Percentiles rank a stretch among this genome's conserved stretches.
phyloP scores from a whole-genome alignment of 1,140 invertebrate species.

The Dufourea novaeangliae region DNA sequence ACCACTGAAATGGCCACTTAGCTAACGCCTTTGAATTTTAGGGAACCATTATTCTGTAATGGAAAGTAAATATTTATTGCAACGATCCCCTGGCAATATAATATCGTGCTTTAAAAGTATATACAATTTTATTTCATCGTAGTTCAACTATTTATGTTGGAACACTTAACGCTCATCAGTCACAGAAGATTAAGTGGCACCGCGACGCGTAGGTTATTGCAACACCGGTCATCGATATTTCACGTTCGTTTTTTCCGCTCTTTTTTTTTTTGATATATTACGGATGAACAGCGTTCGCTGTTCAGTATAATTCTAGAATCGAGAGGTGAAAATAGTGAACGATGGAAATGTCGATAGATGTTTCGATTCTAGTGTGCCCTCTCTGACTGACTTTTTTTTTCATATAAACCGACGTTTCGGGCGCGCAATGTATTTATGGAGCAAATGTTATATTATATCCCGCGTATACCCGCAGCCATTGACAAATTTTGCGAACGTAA shows the following conservation, averaged over 20 bases:
- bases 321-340: not conserved
- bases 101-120: too few relatives aligned
- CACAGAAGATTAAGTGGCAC: not conserved
- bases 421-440: not conserved
- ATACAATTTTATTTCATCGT: too few relatives aligned
- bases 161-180: not conserved
- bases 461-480: not conserved
- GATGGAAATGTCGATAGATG: not conserved
- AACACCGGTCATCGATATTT: slow-evolving; percentile 8
- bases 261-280: slow-evolving; percentile 6
- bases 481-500: not conserved
- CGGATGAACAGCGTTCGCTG: not conserved
- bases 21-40: too few relatives aligned
- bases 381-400: not conserved
- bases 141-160: too few relatives aligned
- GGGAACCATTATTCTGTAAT: too few relatives aligned
- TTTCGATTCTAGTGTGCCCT: not conserved
- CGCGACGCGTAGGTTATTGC: not conserved
- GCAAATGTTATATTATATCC: not conserved
- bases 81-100: too few relatives aligned
- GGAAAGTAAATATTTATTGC: too few relatives aligned
- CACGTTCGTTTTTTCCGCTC: not conserved
- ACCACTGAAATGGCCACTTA: too few relatives aligned
- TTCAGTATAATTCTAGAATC: not conserved
- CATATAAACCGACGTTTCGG: not conserved